phyloP scores from a whole-genome alignment of 2,888 invertebrate species.

The Cosmia pyralina region DNA sequence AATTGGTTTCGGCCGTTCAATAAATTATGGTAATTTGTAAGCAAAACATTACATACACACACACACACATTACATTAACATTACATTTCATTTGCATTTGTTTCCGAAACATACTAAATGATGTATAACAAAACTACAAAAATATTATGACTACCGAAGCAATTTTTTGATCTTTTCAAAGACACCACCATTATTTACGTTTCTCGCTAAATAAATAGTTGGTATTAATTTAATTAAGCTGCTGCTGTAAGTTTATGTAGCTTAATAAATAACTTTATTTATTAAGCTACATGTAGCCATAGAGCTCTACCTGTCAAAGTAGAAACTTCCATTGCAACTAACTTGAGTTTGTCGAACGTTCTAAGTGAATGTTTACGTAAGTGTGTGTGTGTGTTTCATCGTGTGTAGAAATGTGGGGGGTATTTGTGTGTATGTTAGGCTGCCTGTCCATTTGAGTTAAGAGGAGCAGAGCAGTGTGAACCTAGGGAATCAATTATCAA shows the following conservation, averaged over 20 bases:
- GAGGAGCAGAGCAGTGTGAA: background rate
- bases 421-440: background rate
- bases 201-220: slow-evolving; percentile 5
- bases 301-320: slow-evolving; percentile 35
- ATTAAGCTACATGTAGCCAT: slow-evolving; percentile 13
- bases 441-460: background rate
- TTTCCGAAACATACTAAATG: background rate
- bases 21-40: too few relatives aligned
- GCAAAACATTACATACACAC: too few relatives aligned
- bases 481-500: background rate
- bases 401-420: background rate
- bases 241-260: background rate
- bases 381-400: background rate
- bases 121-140: background rate
- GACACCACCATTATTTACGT: background rate
- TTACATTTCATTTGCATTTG: too few relatives aligned
- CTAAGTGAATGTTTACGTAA: slow-evolving; percentile 8
- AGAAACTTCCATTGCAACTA: slow-evolving; percentile 38
- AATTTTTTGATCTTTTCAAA: background rate
- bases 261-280: slow-evolving; percentile 10
- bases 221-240: slow-evolving; percentile 32
- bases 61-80: too few relatives aligned
- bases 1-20: too few relatives aligned
- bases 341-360: slow-evolving; percentile 24
- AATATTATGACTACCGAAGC: slow-evolving; percentile 1